Evolutionary conservation across 2,888 invertebrate species (phyloP), one percentile per base, ranked within the genome.

Genomic region (Caenorhabditis parvicauda): DNA sequence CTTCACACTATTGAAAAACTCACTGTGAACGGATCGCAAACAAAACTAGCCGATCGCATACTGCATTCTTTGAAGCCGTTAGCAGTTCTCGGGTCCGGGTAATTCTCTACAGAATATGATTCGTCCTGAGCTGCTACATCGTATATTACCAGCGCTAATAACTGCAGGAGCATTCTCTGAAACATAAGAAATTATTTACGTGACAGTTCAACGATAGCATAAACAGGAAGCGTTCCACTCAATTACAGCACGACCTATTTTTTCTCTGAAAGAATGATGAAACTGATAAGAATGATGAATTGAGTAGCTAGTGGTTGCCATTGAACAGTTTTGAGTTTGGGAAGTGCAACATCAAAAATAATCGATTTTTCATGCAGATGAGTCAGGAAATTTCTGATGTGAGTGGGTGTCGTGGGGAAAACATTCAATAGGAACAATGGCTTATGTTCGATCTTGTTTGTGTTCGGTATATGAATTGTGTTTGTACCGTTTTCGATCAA

Each of bases 1-100:
- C 9, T 32, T 12, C n/a, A 32, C 9, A 32, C 47, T 9, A 28
- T n/a, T 2, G 28, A 24, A 32, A n/a, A 17, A 39, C 24, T 29
- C 35, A 67, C 70, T 61, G 65, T 61, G 54, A 68, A 67, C 2
- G 72, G 72, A 59, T 72, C 72, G 50, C 72, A 72, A 37, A 72
- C 64, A 56, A 56, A 60, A 21, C 59, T 52, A 21, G 70, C 51
- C 22, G 62, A 58, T 0, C 52, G 44, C 59, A 72, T 59, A 12
- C 55, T 55, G 50, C 72, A 72, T 52, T 70, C 70, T 32, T 58
- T 56, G 43, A 46, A 67, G 2, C 59, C 59, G 4, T 52, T 32
- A 4, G 56, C 54, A 43, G 42, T 61, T 41, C 48, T 62, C 6
- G 72, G 72, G 43, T 72, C 70, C 32, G 72, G 72, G 39, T 66